phyloP scores from a whole-genome alignment of 2,797 vertebrate genomes.

The Aselliscus stoliczkanus region DNA sequence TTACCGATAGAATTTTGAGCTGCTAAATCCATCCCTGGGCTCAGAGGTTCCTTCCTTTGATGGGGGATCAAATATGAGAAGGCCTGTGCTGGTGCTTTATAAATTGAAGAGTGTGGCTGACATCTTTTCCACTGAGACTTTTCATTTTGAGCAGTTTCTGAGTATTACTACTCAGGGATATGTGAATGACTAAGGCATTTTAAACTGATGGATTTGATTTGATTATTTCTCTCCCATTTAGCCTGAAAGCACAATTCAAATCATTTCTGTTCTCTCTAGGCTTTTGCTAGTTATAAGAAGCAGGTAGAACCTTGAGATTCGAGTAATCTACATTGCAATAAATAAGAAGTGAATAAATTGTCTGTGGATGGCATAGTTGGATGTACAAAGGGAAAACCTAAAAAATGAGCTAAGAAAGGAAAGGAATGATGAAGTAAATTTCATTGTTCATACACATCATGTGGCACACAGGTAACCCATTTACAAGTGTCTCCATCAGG shows the following conservation, averaged over 20 bases:
- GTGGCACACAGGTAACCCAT: not conserved
- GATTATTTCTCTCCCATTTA: not conserved
- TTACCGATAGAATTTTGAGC: not conserved
- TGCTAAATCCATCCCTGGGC: not conserved
- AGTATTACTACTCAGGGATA: not conserved
- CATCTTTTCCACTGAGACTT: not conserved
- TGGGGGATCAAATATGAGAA: not conserved
- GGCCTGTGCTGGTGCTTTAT: not conserved
- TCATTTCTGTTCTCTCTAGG: not conserved
- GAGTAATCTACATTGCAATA: not conserved
- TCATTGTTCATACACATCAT: not conserved
- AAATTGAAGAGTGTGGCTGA: not conserved
- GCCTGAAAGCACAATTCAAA: not conserved
- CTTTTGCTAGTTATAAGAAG: not conserved
- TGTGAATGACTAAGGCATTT: not conserved
- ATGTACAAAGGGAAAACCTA: not conserved
- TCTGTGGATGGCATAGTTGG: not conserved
- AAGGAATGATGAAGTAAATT: not conserved
- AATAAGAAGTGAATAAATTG: not conserved
- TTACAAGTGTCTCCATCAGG: not conserved
- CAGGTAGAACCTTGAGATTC: not conserved
- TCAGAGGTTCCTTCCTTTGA: not conserved
- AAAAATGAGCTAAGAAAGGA: not conserved
- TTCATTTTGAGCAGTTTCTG: not conserved
- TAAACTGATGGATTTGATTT: not conserved